These are phyloP conservation scores for Neomonachus schauinslandi DNA, from an alignment of 2,113 vertebrate genomes.

Conservation along the genomic window DNA sequence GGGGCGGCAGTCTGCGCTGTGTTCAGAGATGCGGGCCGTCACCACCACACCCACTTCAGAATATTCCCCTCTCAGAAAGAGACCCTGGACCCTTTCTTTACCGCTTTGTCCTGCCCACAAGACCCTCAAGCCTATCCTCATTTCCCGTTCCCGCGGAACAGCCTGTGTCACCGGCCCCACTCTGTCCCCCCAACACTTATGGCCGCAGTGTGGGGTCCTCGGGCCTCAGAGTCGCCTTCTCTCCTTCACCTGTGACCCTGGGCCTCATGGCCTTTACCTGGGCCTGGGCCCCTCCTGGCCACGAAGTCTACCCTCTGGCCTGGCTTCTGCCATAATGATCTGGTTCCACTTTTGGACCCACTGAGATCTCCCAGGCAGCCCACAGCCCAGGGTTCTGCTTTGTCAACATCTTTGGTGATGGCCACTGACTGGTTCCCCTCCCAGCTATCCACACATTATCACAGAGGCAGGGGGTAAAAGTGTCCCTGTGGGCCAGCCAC, in stretches of 20 bases:
- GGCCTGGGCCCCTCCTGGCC: background rate
- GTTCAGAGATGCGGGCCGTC: accelerated
- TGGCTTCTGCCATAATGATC: background rate
- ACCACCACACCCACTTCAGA: background rate
- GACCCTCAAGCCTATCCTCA: background rate
- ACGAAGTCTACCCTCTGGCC: background rate
- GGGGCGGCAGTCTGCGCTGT: background rate
- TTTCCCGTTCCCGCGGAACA: background rate
- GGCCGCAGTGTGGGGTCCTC: background rate
- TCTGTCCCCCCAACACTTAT: background rate
- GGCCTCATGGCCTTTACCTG: background rate
- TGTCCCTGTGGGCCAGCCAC: background rate
- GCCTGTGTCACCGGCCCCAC: background rate
- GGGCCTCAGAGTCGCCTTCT: background rate
- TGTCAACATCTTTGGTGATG: background rate
- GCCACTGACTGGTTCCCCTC: background rate
- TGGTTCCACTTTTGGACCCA: background rate
- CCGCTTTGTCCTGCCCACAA: background rate
- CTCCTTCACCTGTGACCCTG: background rate
- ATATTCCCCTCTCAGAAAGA: background rate
- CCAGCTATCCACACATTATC: accelerated
- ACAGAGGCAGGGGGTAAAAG: background rate
- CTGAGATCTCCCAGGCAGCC: background rate
- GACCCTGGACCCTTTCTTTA: background rate
- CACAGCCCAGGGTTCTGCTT: background rate